phyloP scores from a whole-genome alignment of 2,888 invertebrate genomes.

The Archaeoteleia sp. region DNA sequence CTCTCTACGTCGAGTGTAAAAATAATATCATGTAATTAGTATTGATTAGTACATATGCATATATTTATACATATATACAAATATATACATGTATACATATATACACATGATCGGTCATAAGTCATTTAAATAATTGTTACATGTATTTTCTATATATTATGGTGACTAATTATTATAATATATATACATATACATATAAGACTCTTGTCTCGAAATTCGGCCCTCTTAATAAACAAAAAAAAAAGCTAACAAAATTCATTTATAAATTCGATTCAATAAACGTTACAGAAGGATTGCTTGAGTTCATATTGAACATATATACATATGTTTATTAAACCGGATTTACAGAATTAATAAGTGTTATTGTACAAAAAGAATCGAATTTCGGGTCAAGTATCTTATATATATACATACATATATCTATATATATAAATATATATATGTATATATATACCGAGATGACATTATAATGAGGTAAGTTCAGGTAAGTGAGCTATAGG shows the following conservation, averaged over 20 bases:
- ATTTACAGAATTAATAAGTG: too few species aligned
- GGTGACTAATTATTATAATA: conserved; percentile 67
- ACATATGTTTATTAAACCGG: too few species aligned
- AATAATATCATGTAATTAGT: conserved; percentile 71
- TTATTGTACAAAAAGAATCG: conserved; percentile 10
- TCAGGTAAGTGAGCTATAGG: too few species aligned
- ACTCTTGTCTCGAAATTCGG: too few species aligned
- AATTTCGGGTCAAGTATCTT: conserved; percentile 32
- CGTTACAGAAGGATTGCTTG: too few species aligned
- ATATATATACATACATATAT: too few species aligned
- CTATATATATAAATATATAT: conserved; percentile 44
- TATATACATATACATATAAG: conserved; percentile 46
- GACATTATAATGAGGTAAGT: conserved; percentile 71
- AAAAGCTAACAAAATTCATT: too few species aligned
- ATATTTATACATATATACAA: conserved; percentile 54
- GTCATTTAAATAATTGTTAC: conserved; percentile 74
- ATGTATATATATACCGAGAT: conserved; percentile 67
- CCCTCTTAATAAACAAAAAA: too few species aligned
- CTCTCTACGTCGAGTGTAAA: conserved; percentile 66
- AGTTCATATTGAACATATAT: too few species aligned
- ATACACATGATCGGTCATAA: conserved; percentile 69
- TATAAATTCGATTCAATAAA: too few species aligned
- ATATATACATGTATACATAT: conserved; percentile 55
- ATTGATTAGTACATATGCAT: conserved; percentile 60
- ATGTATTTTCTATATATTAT: conserved; percentile 74